phyloP scores from a whole-genome alignment of 1,140 invertebrate genomes.

The Acromyrmex echinatior region DNA sequence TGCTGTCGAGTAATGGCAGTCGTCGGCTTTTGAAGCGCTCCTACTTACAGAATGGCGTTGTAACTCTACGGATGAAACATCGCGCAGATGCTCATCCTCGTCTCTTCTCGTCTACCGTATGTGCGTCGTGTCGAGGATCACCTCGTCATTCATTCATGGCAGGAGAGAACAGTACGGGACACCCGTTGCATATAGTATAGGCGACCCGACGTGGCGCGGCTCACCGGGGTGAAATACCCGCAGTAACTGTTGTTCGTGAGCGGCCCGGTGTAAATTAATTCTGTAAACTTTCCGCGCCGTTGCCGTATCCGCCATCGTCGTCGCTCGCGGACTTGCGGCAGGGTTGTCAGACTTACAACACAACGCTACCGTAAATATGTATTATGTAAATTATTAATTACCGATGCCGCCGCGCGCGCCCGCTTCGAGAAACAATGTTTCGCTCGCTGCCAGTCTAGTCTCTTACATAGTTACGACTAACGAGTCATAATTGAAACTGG shows the following conservation, averaged over 20 bases:
- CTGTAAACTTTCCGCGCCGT: slow-evolving; percentile 57
- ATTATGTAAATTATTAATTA: slow-evolving; percentile 64
- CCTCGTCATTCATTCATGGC: slow-evolving; percentile 59
- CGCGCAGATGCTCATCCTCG: slow-evolving; percentile 44
- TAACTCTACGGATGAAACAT: slow-evolving; percentile 27
- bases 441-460: slow-evolving; percentile 27
- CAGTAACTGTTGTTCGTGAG: slow-evolving; percentile 59
- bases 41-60: slow-evolving; percentile 51
- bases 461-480: slow-evolving; percentile 34
- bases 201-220: slow-evolving; percentile 11
- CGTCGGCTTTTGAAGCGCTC: slow-evolving; percentile 28
- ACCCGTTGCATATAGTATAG: slow-evolving; percentile 37
- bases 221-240: slow-evolving; percentile 39
- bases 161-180: slow-evolving; percentile 46
- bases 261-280: slow-evolving; percentile 58
- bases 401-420: slow-evolving; percentile 22
- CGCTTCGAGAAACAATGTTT: slow-evolving; percentile 39
- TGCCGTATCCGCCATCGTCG: slow-evolving; percentile 27
- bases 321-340: slow-evolving; percentile 10
- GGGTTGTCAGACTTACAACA: slow-evolving; percentile 30
- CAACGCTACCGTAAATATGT: slow-evolving; percentile 53
- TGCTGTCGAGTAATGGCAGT: slow-evolving; percentile 24
- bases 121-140: slow-evolving; percentile 51
- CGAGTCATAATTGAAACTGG: slow-evolving; percentile 44
- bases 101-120: not conserved